Base-by-base conservation (phyloP, 2,888 invertebrate genomes). In the Lydus trimaculatus region DNA sequence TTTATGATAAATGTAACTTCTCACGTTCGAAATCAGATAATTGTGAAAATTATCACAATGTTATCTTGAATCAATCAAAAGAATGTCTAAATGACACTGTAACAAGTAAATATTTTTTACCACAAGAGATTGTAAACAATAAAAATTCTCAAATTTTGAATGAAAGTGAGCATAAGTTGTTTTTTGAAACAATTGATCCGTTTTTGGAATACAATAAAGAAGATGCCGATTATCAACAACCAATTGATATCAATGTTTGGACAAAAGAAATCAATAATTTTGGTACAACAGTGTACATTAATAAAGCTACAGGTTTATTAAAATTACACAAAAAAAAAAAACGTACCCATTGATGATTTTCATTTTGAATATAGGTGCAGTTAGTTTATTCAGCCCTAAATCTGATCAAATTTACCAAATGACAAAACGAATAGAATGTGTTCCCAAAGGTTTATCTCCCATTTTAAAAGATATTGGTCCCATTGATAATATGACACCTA, bases 391-490 rank as follows among this genome's bases (percentile, higher is more conserved):
- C 6, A 63, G 43, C 9, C 63, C 67, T 13, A 69, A 69, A 70
- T 8, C 61, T 5, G 70, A 70, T 11, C 11, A 31, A 8, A 60
- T 79, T 64, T 79, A 88, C 86, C 77, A 82, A 70, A 78, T 90
- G 13, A 84, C 80, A 62, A 83, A 83, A 73, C 84, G 90, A 76
- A 82, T 81, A n/a, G 81, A 84, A 31, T 89, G 88, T 81, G 72
- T 90, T 36, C 90, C 90, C 0, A 90, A 90, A 87, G 90, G 90
- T 15, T 84, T 89, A 84, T 90, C 90, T 9, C 90, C 87, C 58
- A 87, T 89, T 72, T 85, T 88, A 61, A 79, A 84, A 74, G 85
- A 85, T 70, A 73, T 66, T n/a, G 76, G 79, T 60, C 59, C 74
- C 62, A 68, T 82, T 9, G 76, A 81, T 31, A 67, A 67, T 36